Evolutionary conservation across 2,797 vertebrate species (phyloP).

Genomic region (Syngnathus acus): DNA sequence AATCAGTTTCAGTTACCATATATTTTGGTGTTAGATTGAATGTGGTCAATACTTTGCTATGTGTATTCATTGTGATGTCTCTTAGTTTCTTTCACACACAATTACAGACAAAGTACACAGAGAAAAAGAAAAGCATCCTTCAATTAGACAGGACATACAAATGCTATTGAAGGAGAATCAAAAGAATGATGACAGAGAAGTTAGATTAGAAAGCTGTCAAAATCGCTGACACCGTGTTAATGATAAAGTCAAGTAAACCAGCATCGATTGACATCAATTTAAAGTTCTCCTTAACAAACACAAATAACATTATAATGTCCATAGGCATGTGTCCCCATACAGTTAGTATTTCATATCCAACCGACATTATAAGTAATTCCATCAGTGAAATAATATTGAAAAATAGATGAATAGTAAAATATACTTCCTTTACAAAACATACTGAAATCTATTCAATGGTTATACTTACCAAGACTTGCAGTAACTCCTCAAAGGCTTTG

Average conservation of each 20-base stretch:
- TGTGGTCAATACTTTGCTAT: constrained; percentile 49
- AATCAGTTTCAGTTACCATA: constrained; percentile 14
- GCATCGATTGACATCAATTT: neutral
- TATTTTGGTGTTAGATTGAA: constrained; percentile 21
- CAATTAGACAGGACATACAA: constrained; percentile 45
- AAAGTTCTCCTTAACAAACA: neutral
- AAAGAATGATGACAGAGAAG: constrained; percentile 42
- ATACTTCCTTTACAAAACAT: neutral
- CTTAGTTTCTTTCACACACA: constrained; percentile 58
- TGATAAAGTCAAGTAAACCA: neutral
- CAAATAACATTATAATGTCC: neutral
- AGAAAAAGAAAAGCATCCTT: constrained; percentile 22
- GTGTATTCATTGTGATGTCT: constrained; percentile 40
- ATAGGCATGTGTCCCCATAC: neutral
- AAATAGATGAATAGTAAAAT: neutral
- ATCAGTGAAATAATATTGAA: neutral
- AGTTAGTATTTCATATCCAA: neutral
- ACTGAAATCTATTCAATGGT: neutral
- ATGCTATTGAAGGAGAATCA: constrained; percentile 31
- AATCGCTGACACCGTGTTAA: neutral
- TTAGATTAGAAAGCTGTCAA: constrained; percentile 26
- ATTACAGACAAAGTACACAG: constrained; percentile 40
- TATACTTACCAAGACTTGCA: neutral
- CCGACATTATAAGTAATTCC: neutral
- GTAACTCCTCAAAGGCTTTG: neutral